Percentiles rank a stretch among this genome's conserved stretches.
These are phyloP conservation scores for Phengaris arion DNA, from an alignment of 2,888 invertebrate species.

Conservation along the genomic window DNA sequence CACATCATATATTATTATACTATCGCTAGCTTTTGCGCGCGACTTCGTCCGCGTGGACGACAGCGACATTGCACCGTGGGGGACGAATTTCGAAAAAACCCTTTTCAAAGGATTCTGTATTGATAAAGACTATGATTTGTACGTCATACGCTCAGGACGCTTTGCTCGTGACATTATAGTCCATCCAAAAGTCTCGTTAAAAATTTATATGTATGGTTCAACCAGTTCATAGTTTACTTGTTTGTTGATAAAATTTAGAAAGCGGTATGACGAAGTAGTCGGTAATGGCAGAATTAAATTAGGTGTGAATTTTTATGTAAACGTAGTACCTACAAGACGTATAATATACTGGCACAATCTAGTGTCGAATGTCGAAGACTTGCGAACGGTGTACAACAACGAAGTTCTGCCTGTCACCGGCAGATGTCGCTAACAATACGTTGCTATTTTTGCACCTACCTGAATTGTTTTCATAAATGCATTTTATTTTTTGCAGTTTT, in stretches of 20 bases:
- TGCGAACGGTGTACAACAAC: background rate
- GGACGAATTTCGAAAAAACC: too few relatives aligned
- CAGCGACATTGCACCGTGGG: too few relatives aligned
- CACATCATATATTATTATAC: background rate
- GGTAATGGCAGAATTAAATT: background rate
- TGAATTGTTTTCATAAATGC: too few relatives aligned
- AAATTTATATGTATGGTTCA: background rate
- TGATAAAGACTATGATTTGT: too few relatives aligned
- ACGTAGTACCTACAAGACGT: background rate
- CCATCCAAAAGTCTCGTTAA: background rate
- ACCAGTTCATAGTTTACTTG: background rate
- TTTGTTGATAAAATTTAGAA: background rate
- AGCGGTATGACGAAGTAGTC: background rate
- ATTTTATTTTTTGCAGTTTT: too few relatives aligned
- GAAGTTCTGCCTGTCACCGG: conserved; percentile 1
- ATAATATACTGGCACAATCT: conserved; percentile 9
- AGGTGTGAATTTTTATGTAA: background rate
- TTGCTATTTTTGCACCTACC: background rate
- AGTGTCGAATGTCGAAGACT: background rate
- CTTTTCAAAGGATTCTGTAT: too few relatives aligned
- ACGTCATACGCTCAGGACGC: too few relatives aligned
- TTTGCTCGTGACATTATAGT: too few relatives aligned
- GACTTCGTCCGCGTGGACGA: too few relatives aligned
- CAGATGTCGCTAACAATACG: background rate
- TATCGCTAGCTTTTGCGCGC: too few relatives aligned